Percentiles rank a stretch among this genome's conserved stretches.
These are phyloP conservation scores for Clepsis dumicolana DNA, from an alignment of 2,888 invertebrate species.

Conservation along the genomic window DNA sequence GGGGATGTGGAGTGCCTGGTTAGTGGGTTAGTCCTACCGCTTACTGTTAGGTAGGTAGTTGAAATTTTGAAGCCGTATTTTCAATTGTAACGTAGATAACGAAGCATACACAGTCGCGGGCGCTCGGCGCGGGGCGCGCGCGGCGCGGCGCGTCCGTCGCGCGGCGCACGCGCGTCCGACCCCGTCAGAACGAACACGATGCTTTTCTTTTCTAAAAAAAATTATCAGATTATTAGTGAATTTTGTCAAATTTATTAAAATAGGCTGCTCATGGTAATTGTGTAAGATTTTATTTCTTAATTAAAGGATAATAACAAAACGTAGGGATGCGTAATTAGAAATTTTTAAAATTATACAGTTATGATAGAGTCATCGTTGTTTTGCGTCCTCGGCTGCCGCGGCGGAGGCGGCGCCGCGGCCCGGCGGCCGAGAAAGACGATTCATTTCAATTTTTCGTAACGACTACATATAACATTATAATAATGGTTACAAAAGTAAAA, in stretches of 20 bases:
- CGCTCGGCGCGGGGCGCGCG: conserved; percentile 53
- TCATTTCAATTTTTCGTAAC: conserved; percentile 82
- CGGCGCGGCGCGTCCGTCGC: conserved; percentile 45
- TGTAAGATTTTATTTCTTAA: conserved; percentile 86
- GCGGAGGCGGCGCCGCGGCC: conserved; percentile 42
- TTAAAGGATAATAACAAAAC: conserved; percentile 86
- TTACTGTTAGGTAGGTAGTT: conserved; percentile 87
- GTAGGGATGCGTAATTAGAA: conserved; percentile 86
- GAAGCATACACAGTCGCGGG: conserved; percentile 79
- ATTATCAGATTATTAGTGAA: conserved; percentile 82
- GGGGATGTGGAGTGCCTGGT: conserved; percentile 84
- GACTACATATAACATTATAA: conserved; percentile 86
- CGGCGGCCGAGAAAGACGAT: conserved; percentile 65
- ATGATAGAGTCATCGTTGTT: conserved; percentile 81
- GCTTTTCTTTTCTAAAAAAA: conserved; percentile 81
- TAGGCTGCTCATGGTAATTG: conserved; percentile 85
- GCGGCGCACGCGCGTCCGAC: conserved; percentile 27
- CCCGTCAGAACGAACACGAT: conserved; percentile 58
- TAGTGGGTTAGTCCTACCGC: conserved; percentile 85
- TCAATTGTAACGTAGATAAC: conserved; percentile 82
- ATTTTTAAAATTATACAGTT: conserved; percentile 87
- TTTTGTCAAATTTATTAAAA: conserved; percentile 84
- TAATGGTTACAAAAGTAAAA: conserved; percentile 86
- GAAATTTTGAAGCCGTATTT: conserved; percentile 85
- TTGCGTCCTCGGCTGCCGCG: conserved; percentile 66